Evolutionary conservation across 2,797 vertebrate species (phyloP), one percentile per base, ranked within the genome.

Genomic region (Scolopax rusticola): DNA sequence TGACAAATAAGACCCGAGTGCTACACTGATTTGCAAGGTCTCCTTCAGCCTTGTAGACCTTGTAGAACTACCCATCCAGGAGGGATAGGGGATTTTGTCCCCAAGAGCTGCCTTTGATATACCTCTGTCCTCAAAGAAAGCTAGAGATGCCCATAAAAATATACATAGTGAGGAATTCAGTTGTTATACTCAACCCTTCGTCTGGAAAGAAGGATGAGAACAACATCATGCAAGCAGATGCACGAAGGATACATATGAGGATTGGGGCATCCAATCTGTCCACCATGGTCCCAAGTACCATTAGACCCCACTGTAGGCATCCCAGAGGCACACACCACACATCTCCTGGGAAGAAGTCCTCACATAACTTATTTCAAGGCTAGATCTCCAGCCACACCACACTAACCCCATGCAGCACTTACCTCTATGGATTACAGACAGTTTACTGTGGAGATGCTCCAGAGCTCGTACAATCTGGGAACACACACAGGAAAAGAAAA

Each of bases 351-450:
- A 80, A 61, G 60, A 27, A 38, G 8, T 20, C 75, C 68, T 64
- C 33, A 14, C n/a, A 3, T 7, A 15, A 48, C 16, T 21, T 10
- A 83, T 50, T 53, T 69, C 32, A 77, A 67, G 38, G 61, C 8
- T 54, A 48, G 4, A 47, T 54, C 65, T 78, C 38, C 73, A 71
- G 57, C 23, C 63, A 75, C 50, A 73, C 20, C 77, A n/a, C 6
- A 6, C 11, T 25, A 61, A 61, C 7, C 30, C 51, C 77, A 84
- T 8, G 40, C 81, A 84, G 68, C 21, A 90, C 93, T 27, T 84
- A 98, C 98, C 98, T 98, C 98, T 97, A 54, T 98, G 98, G 88
- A 98, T 98, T 71, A 98, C 98, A 0, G 98, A 98, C n/a, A 98
- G 96, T 96, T 98, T 98, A 95, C 98, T 98, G 84, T 98, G 98